Evolutionary conservation across 2,888 invertebrate genomes (phyloP).

Genomic region (Prenolepis imparis): DNA sequence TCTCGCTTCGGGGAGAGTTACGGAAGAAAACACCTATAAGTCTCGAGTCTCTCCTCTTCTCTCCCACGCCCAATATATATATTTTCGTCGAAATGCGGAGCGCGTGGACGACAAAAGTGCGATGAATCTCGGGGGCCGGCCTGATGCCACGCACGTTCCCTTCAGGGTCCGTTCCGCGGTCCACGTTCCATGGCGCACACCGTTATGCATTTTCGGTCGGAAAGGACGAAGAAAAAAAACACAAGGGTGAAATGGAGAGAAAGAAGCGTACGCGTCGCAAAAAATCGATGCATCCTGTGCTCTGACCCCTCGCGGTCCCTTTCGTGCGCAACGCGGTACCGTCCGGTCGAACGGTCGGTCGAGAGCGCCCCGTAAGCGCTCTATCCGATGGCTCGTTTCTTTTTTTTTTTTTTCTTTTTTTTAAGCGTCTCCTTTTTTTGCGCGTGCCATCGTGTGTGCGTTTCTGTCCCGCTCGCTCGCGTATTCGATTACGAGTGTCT

Average conservation of each 20-base stretch:
- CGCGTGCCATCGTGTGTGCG: constrained; percentile 65
- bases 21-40: constrained; percentile 1
- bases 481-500: constrained; percentile 78
- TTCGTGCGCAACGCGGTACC: constrained; percentile 40
- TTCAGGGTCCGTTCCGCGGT: constrained; percentile 55
- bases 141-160: constrained; percentile 76
- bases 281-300: constrained; percentile 79
- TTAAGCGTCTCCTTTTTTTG: constrained; percentile 62
- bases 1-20: constrained; percentile 17
- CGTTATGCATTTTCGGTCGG: constrained; percentile 76
- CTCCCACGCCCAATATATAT: background rate
- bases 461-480: constrained; percentile 68
- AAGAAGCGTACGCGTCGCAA: constrained; percentile 62
- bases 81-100: constrained; percentile 40
- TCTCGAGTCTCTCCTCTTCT: background rate
- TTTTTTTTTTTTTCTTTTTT: constrained; percentile 48
- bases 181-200: constrained; percentile 52
- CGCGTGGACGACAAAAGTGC: constrained; percentile 38
- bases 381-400: constrained; percentile 35
- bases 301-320: constrained; percentile 66
- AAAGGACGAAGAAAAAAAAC: constrained; percentile 39
- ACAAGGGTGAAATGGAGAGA: constrained; percentile 1
- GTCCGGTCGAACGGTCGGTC: constrained; percentile 61
- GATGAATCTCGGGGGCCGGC: constrained; percentile 46
- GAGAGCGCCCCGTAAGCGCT: constrained; percentile 20